Evolutionary conservation across 2,113 vertebrate genomes (phyloP).

Genomic region (Strix uralensis): DNA sequence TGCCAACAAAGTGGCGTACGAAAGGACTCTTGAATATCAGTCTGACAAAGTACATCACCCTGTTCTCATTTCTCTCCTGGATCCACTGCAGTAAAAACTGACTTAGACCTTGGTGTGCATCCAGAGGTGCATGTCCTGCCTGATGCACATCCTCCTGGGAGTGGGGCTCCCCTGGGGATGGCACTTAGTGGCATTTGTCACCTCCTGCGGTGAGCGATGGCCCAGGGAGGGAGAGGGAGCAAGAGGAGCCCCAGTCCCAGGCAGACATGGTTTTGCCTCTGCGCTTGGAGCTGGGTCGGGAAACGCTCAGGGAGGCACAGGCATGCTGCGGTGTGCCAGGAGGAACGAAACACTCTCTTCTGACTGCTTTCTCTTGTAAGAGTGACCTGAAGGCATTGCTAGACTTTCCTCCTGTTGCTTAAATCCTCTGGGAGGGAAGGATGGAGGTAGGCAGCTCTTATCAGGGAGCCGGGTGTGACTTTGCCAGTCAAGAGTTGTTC

Average conservation of each 20-base stretch:
- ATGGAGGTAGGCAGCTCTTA: neutral
- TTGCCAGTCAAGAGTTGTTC: neutral
- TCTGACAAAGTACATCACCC: neutral
- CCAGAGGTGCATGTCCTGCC: neutral
- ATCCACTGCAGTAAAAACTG: neutral
- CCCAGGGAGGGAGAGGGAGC: neutral
- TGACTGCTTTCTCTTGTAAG: neutral
- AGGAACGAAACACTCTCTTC: neutral
- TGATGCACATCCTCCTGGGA: neutral
- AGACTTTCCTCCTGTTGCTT: neutral
- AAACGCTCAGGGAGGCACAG: neutral
- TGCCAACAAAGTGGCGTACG: neutral
- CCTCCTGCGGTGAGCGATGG: neutral
- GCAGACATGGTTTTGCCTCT: neutral
- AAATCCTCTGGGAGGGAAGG: neutral
- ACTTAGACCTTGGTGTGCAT: neutral
- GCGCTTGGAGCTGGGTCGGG: rapidly evolving
- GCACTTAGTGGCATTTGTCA: neutral
- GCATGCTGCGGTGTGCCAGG: neutral
- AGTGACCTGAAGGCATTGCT: neutral
- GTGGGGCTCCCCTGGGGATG: neutral
- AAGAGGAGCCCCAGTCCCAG: neutral
- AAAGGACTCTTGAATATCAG: neutral
- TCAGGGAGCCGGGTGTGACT: rapidly evolving
- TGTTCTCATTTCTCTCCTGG: neutral